Percentiles rank a stretch among this genome's conserved stretches.
Evolutionary conservation across 1,140 invertebrate genomes (phyloP).

Genomic region (Nylanderia fulva): DNA sequence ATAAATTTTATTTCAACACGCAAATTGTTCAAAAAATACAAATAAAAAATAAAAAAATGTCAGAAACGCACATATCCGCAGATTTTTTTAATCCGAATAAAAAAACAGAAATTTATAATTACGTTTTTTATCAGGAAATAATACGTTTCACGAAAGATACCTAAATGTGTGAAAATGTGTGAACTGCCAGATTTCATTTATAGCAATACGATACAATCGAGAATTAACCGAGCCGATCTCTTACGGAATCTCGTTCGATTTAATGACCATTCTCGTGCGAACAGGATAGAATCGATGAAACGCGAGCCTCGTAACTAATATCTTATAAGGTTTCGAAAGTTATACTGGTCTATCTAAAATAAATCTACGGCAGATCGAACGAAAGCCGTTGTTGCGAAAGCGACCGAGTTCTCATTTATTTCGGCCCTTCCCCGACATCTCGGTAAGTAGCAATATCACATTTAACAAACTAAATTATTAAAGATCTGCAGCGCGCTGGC

Average conservation of each 20-base stretch:
- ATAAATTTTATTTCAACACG: conserved; percentile 32
- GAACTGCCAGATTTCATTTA: conserved; percentile 8
- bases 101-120: conserved; percentile 16
- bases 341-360: conserved; percentile 69
- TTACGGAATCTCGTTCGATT: not conserved
- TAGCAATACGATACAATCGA: conserved; percentile 16
- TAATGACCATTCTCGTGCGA: conserved; percentile 61
- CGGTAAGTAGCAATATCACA: not conserved
- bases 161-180: not conserved
- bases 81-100: conserved; percentile 22
- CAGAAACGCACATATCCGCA: conserved; percentile 13
- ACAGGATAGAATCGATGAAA: conserved; percentile 65
- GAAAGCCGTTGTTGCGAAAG: conserved; percentile 60
- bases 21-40: conserved; percentile 27
- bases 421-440: not conserved
- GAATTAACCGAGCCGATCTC: conserved; percentile 36
- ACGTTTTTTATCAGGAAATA: conserved; percentile 44
- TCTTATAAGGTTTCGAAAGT: conserved; percentile 70
- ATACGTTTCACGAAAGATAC: not conserved
- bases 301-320: conserved; percentile 70
- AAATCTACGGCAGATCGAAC: conserved; percentile 66
- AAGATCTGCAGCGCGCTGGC: not conserved
- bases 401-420: conserved; percentile 3
- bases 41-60: not conserved
- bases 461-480: not conserved